Conservation (phyloP, 2,888 invertebrate genomes). For the Pammene aurita region DNA sequence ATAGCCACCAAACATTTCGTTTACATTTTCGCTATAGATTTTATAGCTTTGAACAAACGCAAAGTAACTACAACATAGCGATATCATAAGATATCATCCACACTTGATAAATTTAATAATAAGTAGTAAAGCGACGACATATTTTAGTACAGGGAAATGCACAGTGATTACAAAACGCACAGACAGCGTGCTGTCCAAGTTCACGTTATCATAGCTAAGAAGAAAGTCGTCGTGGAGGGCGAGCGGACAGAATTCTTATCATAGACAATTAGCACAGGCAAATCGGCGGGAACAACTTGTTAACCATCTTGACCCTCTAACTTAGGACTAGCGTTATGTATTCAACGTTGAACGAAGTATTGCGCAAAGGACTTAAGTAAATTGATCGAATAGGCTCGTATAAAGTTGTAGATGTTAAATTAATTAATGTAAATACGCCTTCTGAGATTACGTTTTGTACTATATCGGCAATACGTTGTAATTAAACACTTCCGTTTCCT, state of each 20-base stretch:
- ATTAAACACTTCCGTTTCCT: slow-evolving; percentile 49
- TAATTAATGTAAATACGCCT: slow-evolving; percentile 62
- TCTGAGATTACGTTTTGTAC: slow-evolving; percentile 65
- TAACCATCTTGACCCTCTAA: slow-evolving; percentile 65
- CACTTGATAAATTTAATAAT: slow-evolving; percentile 7
- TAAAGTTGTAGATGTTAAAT: slow-evolving; percentile 68
- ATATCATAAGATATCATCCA: slow-evolving; percentile 3
- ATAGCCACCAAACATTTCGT: slow-evolving; percentile 55
- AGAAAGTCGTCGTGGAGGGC: slow-evolving; percentile 36
- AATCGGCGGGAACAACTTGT: slow-evolving; percentile 72
- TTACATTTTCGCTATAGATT: slow-evolving; percentile 5
- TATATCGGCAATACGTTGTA: slow-evolving; percentile 46
- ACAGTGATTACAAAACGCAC: slow-evolving; percentile 58
- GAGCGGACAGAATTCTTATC: slow-evolving; percentile 43
- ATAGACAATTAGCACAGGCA: slow-evolving; percentile 53
- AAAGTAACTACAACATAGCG: slow-evolving; percentile 2
- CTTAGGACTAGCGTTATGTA: slow-evolving; percentile 64
- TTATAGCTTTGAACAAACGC: slow-evolving; percentile 7
- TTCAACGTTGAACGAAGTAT: slow-evolving; percentile 68
- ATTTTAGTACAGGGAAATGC: slow-evolving; percentile 61
- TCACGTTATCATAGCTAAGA: slow-evolving; percentile 33
- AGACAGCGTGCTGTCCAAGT: slow-evolving; percentile 54
- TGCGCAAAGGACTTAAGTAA: slow-evolving; percentile 57
- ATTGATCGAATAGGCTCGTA: slow-evolving; percentile 62
- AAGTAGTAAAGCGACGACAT: slow-evolving; percentile 57